Base-by-base conservation (phyloP, 2,888 invertebrate genomes). In the Drosophila vallismaia region DNA sequence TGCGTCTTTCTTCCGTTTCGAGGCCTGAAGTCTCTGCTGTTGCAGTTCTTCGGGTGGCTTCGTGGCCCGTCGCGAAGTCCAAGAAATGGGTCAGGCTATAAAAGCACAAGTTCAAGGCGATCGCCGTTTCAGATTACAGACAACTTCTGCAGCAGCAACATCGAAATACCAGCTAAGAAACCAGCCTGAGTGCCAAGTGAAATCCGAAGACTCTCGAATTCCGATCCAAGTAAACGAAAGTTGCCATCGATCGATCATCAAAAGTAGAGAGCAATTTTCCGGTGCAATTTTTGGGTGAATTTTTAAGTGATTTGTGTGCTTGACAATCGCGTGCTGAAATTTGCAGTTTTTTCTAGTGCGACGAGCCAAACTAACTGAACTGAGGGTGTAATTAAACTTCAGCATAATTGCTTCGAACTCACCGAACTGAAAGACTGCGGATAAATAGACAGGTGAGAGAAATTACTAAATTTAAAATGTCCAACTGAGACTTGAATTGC, bases 31-130 rank as follows among this genome's bases (percentile, higher is more conserved):
- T 36, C 51, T 12, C 52, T 12, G 56, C 66, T 36, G 57, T 58
- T 77, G 80, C 88, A 88, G 69, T 86, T 86, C 83, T 86, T 88
- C 63, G 72, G 42, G 46, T 36, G 36, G 56, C 44, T 63, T 67
- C 75, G 62, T 62, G 60, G 50, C 64, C 38, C 49, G 49, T 59
- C 55, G 71, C 62, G 71, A 59, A 46, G 52, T 48, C 14, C 28
- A 24, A 7, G 77, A 87, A 94, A 95, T 95, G 94, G 95, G 95
- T 95, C 95, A 95, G 92, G 92, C 92, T 95, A 95, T 95, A 95
- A 95, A 95, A 93, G 94, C 93, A 93, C 94, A 95, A 95, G 95
- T 95, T 95, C 95, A 95, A 95, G 95, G 95, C 94, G 93, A 93
- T 91, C 88, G 92, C 93, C 90, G 93, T 92, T 93, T 93, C 94